Base-by-base conservation (phyloP, 1,140 invertebrate genomes). In the Nomia melanderi region DNA sequence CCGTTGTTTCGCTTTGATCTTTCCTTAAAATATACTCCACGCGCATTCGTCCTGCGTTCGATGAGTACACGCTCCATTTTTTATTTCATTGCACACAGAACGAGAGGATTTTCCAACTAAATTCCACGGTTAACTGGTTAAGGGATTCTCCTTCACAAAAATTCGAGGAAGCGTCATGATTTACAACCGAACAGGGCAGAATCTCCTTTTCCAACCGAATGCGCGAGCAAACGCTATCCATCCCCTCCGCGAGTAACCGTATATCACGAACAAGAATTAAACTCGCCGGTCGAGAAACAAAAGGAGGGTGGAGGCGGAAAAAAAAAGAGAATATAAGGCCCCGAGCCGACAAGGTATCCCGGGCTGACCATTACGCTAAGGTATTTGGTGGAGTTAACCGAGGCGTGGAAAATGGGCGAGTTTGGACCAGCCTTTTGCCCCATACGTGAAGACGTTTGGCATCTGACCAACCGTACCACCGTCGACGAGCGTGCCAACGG, bases 401-500 rank as follows among this genome's bases (percentile, higher is more conserved):
- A 63, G 67, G 69, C 67, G 69, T 69, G 77, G 47, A 81, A 80
- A 80, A 78, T 80, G 65, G 53, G 5, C 54, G 39, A 66, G 64
- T 39, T 53, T 65, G 3, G 39, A 36, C 47, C 44, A 47, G 31
- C 56, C 76, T 56, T 53, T 65, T 63, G 53, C 66, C 64, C 78
- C 80, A 47, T 63, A 82, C 50, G 33, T n/a, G 70, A 31, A 72
- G 67, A 73, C 72, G 78, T 79, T 86, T 87, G 85, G 80, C 83
- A 77, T 47, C 50, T 77, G 70, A 87, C 82, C 85, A 86, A 86
- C 36, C 50, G 67, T 59, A 33, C 62, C 76, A 84, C 79, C 86
- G 84, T 84, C 80, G 84, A 82, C 71, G 78, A 50, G 59, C 63
- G 79, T 87, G 87, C 85, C 87, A 88, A 88, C 66, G 69, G 78